Conservation (phyloP, 2,113 vertebrate species). For the Lepus europaeus region DNA sequence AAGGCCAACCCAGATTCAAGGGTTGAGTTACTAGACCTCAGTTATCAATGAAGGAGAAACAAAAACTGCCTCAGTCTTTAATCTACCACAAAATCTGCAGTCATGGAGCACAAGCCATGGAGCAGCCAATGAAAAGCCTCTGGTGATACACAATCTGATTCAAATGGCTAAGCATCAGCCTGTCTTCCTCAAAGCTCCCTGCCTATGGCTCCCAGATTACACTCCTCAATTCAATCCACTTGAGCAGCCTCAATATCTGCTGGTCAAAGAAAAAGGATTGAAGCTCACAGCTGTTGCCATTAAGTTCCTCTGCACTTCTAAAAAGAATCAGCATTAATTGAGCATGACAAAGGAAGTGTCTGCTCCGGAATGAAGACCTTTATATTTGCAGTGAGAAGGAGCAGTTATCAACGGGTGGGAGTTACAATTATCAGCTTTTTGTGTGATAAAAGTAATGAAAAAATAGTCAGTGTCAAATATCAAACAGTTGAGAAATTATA, state of each 20-base stretch:
- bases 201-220: neutral
- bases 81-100: neutral
- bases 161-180: neutral
- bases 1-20: neutral
- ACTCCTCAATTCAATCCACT: neutral
- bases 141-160: neutral
- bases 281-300: neutral
- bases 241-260: neutral
- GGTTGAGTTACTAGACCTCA: neutral
- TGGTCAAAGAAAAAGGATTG: neutral
- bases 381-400: neutral
- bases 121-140: neutral
- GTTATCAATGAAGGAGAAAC: neutral
- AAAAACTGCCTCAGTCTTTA: neutral
- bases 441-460: neutral
- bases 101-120: neutral
- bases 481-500: neutral
- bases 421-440: neutral
- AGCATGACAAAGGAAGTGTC: neutral
- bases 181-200: neutral
- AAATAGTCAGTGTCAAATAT: constrained; percentile 26
- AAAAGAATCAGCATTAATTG: neutral
- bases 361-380: neutral
- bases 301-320: neutral
- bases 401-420: neutral